Conservation (phyloP, 2,888 invertebrate species). For the Eristalis intricaria region DNA sequence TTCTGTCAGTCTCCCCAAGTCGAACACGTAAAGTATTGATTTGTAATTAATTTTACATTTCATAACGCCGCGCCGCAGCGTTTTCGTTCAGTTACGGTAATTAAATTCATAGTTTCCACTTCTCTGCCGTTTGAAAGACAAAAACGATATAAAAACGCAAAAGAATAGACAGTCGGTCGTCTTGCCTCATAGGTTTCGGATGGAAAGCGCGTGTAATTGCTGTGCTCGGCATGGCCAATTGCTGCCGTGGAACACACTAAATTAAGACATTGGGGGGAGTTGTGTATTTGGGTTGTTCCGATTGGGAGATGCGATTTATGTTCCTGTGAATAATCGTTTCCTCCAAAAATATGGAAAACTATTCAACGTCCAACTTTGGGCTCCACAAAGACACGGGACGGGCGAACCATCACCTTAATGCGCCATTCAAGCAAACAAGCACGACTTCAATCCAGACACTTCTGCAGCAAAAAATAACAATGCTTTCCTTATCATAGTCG, state of each 20-base stretch:
- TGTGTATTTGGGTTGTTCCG: neutral
- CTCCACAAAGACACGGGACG: too few species aligned
- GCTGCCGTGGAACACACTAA: neutral
- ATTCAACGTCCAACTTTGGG: too few species aligned
- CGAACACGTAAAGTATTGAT: slow-evolving; percentile 29
- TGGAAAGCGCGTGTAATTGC: slow-evolving; percentile 14
- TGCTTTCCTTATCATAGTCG: slow-evolving; percentile 9
- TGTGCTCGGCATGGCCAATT: neutral
- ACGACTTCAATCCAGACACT: neutral
- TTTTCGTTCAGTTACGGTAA: slow-evolving; percentile 16
- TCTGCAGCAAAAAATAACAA: neutral
- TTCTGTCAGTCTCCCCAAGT: slow-evolving; percentile 4
- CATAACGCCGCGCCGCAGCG: neutral
- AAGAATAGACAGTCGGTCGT: neutral
- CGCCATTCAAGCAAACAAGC: neutral
- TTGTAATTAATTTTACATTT: slow-evolving; percentile 29
- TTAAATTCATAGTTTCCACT: slow-evolving; percentile 25
- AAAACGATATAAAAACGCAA: neutral
- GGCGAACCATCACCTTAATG: too few species aligned
- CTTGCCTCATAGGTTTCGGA: slow-evolving; percentile 24
- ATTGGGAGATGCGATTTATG: neutral
- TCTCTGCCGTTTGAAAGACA: neutral
- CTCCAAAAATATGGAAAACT: too few species aligned
- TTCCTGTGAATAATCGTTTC: too few species aligned
- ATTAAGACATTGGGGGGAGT: neutral